These are phyloP conservation scores for Drosophila algonquin DNA, from an alignment of 2,888 invertebrate genomes.

Conservation along the genomic window DNA sequence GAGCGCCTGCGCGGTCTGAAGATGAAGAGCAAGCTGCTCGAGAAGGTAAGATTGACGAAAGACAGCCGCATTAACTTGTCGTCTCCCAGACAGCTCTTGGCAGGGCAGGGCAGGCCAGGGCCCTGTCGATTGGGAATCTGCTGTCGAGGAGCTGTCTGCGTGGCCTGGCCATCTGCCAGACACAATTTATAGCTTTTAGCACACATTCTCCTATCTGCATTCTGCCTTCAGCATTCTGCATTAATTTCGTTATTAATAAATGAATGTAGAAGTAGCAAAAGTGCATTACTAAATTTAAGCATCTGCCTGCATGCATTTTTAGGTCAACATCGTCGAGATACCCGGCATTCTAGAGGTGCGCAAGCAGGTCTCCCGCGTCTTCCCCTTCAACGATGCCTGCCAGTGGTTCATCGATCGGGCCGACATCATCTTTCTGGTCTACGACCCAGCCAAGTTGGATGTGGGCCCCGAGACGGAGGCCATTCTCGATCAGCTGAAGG, in stretches of 20 bases:
- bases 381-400: conserved; percentile 97
- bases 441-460: conserved; percentile 97
- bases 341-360: conserved; percentile 97
- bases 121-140: conserved; percentile 69
- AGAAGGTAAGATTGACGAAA: conserved; percentile 88
- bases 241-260: conserved; percentile 70
- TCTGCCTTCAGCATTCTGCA: conserved; percentile 8
- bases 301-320: conserved; percentile 35
- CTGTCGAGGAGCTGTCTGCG: conserved; percentile 30
- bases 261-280: conserved; percentile 46
- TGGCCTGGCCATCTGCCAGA: conserved; percentile 63
- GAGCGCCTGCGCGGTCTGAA: conserved; percentile 93
- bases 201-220: conserved; percentile 23
- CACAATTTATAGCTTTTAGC: conserved; percentile 57
- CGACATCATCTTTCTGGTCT: conserved; percentile 96
- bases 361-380: conserved; percentile 95
- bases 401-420: conserved; percentile 99
- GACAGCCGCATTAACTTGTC: conserved; percentile 63
- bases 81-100: conserved; percentile 52
- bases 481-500: conserved; percentile 96
- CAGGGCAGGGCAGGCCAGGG: background rate
- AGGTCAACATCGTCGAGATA: conserved; percentile 98
- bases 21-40: conserved; percentile 92
- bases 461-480: conserved; percentile 97
- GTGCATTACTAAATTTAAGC: conserved; percentile 62